Evolutionary conservation across 2,888 invertebrate species (phyloP).

Genomic region (Rambutsinella grinnellia): DNA sequence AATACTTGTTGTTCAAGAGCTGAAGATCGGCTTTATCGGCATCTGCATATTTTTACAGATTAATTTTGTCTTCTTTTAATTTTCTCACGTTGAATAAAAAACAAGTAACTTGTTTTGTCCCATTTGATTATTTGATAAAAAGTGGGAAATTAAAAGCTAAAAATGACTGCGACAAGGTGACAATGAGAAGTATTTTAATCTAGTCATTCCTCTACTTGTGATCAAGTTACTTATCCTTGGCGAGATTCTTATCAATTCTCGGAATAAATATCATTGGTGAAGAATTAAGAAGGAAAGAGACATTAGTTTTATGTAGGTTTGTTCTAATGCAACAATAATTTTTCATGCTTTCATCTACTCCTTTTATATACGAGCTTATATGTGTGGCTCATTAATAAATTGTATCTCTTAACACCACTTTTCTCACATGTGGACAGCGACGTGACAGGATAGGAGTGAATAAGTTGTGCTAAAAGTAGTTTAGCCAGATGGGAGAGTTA

Average conservation of each 20-base stretch:
- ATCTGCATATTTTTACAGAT: too few relatives aligned
- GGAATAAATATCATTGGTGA: too few relatives aligned
- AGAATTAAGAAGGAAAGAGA: too few relatives aligned
- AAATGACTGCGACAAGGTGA: background rate
- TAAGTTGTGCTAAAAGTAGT: background rate
- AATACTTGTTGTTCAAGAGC: too few relatives aligned
- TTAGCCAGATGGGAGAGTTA: background rate
- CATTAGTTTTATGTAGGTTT: too few relatives aligned
- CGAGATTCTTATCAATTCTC: too few relatives aligned
- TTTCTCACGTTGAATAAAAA: too few relatives aligned
- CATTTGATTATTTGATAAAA: background rate
- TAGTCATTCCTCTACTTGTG: background rate
- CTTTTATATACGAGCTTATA: too few relatives aligned
- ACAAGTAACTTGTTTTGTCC: background rate
- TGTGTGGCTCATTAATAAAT: background rate
- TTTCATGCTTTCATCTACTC: background rate
- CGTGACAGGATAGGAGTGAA: background rate
- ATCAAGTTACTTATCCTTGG: too few relatives aligned
- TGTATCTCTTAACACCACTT: background rate
- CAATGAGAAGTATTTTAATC: background rate
- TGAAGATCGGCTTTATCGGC: too few relatives aligned
- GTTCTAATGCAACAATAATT: too few relatives aligned
- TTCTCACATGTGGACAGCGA: background rate
- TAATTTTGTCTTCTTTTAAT: too few relatives aligned
- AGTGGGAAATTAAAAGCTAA: background rate